A percentile compares a stretch with the other conserved stretches of the same genome.
Evolutionary conservation across 2,888 invertebrate genomes (phyloP).

Genomic region (Alloscopus bannaensis): DNA sequence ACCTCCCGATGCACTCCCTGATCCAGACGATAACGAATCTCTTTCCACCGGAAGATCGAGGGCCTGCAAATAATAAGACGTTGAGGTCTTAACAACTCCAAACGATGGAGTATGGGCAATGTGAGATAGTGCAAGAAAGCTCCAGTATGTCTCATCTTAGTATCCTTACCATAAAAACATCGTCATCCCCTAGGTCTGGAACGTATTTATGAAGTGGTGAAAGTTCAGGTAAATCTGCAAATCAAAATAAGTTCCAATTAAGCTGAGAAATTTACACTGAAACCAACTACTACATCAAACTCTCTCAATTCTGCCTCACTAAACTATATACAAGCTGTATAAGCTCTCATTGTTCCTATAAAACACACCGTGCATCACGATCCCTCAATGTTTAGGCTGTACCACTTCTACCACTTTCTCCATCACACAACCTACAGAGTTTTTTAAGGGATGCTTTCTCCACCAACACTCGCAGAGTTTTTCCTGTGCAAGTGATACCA

Average conservation of each 20-base stretch:
- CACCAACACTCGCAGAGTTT: no score
- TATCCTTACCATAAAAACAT: slow-evolving; percentile 91
- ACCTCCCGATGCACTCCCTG: slow-evolving; percentile 77
- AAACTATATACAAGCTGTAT: no score
- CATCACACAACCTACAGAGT: no score
- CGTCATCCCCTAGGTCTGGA: slow-evolving; percentile 89
- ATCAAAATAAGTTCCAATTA: no score
- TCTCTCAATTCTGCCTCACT: background rate
- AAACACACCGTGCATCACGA: no score
- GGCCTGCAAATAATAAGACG: slow-evolving; percentile 79
- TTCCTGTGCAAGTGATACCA: no score
- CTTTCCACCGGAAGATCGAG: slow-evolving; percentile 89
- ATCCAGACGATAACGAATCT: slow-evolving; percentile 87
- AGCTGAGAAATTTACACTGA: background rate
- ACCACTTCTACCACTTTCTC: no score
- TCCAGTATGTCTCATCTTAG: slow-evolving; percentile 18
- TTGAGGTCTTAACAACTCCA: background rate
- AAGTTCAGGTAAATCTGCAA: slow-evolving; percentile 85
- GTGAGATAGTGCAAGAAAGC: slow-evolving; percentile 38
- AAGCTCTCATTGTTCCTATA: no score
- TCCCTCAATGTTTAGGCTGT: no score
- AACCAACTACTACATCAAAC: background rate
- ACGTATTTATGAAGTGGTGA: slow-evolving; percentile 81
- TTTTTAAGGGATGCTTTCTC: no score
- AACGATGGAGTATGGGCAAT: slow-evolving; percentile 35